Base-by-base conservation (phyloP, 2,113 vertebrate species). In the Hiodon alosoides region DNA sequence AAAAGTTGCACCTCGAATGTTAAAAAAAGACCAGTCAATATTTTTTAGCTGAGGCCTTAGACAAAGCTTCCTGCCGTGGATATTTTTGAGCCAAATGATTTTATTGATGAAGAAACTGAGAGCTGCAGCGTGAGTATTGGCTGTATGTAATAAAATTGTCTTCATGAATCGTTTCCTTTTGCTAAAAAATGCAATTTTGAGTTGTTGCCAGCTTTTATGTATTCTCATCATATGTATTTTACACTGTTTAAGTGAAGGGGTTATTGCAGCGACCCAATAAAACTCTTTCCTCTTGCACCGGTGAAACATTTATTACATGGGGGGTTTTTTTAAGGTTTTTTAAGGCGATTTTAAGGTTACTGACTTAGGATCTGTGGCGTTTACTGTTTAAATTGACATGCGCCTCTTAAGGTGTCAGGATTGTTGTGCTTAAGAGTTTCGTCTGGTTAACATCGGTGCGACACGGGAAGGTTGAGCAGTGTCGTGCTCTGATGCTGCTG, bases 111-210 rank as follows among this genome's bases (percentile, higher is more conserved):
- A 17, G 51, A 62, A 68, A 68, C 14, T 50, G 53, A 69, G 17
- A 69, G 54, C 73, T 68, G 48, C 54, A 69, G 55, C 31, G 31
- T 71, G 6, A 57, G 60, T 77, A 50, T 48, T 69, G 16, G 6
- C 8, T 71, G 17, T 59, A 72, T 67, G 65, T n/a, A 67, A 16
- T 67, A 65, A 16, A 71, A 48, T 58, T 75, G 7, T 69, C 3
- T 69, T 11, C 65, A 66, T 67, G 53, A 66, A 66, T 60, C 62
- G 58, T 69, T 62, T 76, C 46, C 57, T 61, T 76, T 76, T 71
- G 74, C 67, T 75, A 66, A 58, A 69, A 75, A 47, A 62, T 69
- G 61, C 62, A 31, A 31, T 51, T 11, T 64, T 64, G 11, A 31
- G 17, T 59, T 68, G 10, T 4, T 52, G 58, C 51, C 13, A 46